Evolutionary conservation across 2,888 invertebrate genomes (phyloP), one percentile per base, ranked within the genome.

Genomic region (Candidula unifasciata): DNA sequence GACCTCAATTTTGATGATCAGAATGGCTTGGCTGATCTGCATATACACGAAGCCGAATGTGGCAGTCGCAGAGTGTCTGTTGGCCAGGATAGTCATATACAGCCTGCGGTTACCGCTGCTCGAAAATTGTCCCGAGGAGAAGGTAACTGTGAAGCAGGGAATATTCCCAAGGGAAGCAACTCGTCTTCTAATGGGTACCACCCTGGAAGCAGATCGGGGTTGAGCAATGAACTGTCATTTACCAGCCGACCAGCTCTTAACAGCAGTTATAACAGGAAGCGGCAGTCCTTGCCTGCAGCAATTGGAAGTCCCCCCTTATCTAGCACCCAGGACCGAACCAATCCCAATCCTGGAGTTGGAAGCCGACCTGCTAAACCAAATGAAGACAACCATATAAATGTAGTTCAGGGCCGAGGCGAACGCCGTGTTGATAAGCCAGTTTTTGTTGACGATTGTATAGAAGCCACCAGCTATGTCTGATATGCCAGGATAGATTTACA

Each of bases 1-100:
- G 85, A 85, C 30, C n/a, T 85, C 18, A 81, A 81, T 35, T 81
- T 85, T 69, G 85, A 81, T 54, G 77, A 81, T 35, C 77, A 85
- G 54, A 76, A 27, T 33, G 81, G 85, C 0, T 24, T 81, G 52
- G 68, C 80, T n/a, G 85, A 81, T 27, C 76, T 71, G 24, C 76
- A 76, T 33, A 33, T 37, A 0, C 60, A 60, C 8, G 83, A 83
- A 18, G 16, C 30, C n/a, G 83, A 78, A 6, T 71, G 57, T 21
- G 18, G 52, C 24, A 27, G 1, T 37, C 71, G 69, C 24, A 83
- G 66, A 33, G 37, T 27, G 0, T 52, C 78, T 18, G 18, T 60
- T 16, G 44, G 60, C 8, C 44, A 79, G 6, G 83, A 83, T 24
- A 44, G 21, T 30, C 78, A 76, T 13, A 33, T 33, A 21, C 69